Percentiles rank a stretch among this genome's conserved stretches.
Conservation (phyloP, 2,113 vertebrate species). For the Mesitornis unicolor region DNA sequence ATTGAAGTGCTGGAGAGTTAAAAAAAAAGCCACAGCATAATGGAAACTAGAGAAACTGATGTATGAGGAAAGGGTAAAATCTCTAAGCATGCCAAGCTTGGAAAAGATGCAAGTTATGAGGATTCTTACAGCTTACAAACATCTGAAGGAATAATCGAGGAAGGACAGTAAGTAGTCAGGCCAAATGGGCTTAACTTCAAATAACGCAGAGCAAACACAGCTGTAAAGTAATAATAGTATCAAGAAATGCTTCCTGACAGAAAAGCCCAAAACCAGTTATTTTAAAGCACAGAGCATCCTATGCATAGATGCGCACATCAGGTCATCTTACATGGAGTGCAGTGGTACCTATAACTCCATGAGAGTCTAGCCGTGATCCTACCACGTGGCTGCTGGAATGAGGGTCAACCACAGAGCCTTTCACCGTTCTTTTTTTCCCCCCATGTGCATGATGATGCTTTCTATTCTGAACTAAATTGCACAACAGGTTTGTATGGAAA, state of each 20-base stretch:
- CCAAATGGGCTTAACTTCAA: neutral
- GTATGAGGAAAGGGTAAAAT: neutral
- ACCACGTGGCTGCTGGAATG: neutral
- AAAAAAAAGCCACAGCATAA: neutral
- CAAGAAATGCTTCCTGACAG: neutral
- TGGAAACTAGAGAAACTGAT: neutral
- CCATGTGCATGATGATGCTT: neutral
- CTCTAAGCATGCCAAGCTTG: neutral
- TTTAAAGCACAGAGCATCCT: neutral
- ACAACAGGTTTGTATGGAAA: neutral
- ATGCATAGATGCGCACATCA: neutral
- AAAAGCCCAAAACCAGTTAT: neutral
- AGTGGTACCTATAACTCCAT: fast-evolving
- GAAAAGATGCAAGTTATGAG: neutral
- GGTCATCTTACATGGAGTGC: neutral
- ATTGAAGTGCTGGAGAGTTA: neutral
- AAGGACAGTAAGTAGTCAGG: neutral
- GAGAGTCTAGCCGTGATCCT: neutral
- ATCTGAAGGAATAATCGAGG: neutral
- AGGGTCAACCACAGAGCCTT: neutral
- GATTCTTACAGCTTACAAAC: neutral
- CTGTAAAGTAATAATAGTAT: neutral
- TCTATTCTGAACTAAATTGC: neutral
- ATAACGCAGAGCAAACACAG: neutral
- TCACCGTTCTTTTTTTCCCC: neutral